Conservation (phyloP, 2,797 vertebrate species). For the Acipenser oxyrinchus region DNA sequence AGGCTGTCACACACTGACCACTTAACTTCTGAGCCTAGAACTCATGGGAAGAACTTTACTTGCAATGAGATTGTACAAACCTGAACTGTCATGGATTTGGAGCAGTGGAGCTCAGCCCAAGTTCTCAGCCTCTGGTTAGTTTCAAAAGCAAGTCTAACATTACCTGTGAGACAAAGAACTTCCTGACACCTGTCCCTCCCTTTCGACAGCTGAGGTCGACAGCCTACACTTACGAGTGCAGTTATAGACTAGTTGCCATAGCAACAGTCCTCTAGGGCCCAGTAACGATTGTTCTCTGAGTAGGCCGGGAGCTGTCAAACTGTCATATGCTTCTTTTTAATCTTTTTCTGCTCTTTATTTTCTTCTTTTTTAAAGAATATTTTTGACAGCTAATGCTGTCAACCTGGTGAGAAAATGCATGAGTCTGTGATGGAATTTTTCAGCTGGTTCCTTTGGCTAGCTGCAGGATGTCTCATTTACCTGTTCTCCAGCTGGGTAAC, state of each 20-base stretch:
- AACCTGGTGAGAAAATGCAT: not conserved
- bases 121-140: conserved; percentile 3
- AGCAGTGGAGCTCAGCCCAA: not conserved
- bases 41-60: too few species aligned
- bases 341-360: not conserved
- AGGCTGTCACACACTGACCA: too few species aligned
- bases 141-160: conserved; percentile 17
- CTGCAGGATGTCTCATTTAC: too few species aligned
- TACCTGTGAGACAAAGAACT: conserved; percentile 21
- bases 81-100: conserved; percentile 23
- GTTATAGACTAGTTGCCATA: conserved; percentile 52
- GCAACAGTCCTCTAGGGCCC: conserved; percentile 41
- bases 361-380: conserved; percentile 1
- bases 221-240: conserved; percentile 43
- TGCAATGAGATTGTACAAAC: conserved; percentile 23
- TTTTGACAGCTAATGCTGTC: conserved; percentile 8
- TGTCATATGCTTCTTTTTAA: conserved; percentile 6
- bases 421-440: not conserved
- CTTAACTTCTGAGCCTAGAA: too few species aligned
- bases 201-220: conserved; percentile 24
- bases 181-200: conserved; percentile 30
- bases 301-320: conserved; percentile 15
- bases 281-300: conserved; percentile 12
- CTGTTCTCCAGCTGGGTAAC: too few species aligned
- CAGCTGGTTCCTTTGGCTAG: too few species aligned